A percentile compares a stretch with the other conserved stretches of the same genome.
These are phyloP conservation scores for Batillaria attramentaria DNA, from an alignment of 1,140 invertebrate genomes.

Conservation along the genomic window DNA sequence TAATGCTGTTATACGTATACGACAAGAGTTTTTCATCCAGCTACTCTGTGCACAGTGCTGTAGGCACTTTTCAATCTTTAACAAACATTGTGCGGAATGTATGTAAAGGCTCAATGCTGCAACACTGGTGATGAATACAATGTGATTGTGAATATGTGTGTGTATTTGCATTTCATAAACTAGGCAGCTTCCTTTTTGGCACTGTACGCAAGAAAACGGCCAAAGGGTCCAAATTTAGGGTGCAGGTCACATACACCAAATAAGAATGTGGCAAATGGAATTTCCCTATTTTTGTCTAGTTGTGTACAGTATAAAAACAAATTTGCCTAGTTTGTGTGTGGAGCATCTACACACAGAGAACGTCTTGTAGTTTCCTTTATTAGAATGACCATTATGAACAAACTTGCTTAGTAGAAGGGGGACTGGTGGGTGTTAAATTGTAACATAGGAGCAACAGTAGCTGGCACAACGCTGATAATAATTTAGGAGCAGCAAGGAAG, in stretches of 20 bases:
- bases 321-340: not conserved
- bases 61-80: too few relatives aligned
- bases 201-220: not conserved
- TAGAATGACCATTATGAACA: conserved; percentile 27
- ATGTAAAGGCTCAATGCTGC: too few relatives aligned
- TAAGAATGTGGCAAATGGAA: not conserved
- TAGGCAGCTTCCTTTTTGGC: not conserved
- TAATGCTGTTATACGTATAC: too few relatives aligned
- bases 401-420: conserved; percentile 15
- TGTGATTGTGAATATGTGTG: too few relatives aligned
- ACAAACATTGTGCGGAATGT: too few relatives aligned
- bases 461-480: not conserved
- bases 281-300: not conserved
- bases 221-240: not conserved
- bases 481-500: not conserved
- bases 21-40: too few relatives aligned
- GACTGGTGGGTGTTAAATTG: not conserved
- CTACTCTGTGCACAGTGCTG: too few relatives aligned
- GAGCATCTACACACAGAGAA: not conserved
- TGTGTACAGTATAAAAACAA: not conserved
- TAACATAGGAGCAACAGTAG: not conserved
- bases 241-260: not conserved
- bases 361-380: not conserved
- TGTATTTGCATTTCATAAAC: too few relatives aligned
- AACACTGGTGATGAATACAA: too few relatives aligned